Base-by-base conservation (phyloP, 2,797 vertebrate species). In the Falco berigora region DNA sequence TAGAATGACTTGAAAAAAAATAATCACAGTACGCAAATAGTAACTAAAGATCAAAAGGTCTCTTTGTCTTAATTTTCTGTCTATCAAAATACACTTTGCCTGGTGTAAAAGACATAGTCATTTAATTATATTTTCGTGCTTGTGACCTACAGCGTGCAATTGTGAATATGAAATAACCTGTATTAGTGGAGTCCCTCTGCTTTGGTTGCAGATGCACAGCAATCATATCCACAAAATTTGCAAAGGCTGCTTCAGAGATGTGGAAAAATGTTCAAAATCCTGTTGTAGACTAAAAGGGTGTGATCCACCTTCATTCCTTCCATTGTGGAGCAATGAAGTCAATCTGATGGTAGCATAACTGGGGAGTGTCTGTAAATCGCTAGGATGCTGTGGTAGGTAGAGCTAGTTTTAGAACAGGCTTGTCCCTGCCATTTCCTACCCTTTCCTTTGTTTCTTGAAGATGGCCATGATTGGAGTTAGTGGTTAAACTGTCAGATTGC, bases 11-110 rank as follows among this genome's bases (percentile, higher is more conserved):
- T 84, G 71, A 66, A 74, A 72, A 90, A 80, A 75, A 96, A 79
- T 38, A 62, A 90, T 92, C 81, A 83, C 59, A 94, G 42, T 59
- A 85, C 81, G 32, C 18, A 96, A 92, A 82, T 96, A 96, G 91
- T 96, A 96, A 69, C 15, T 77, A 40, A 40, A 92, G 67, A 95
- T 97, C 67, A 95, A 97, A 96, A 92, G 32, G 22, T 87, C 52
- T 32, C 38, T 88, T 72, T 95, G 9, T 53, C 67, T 82, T 77
- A 61, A 47, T 88, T 80, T 89, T 86, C 23, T 83, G 12, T 78
- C 47, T 84, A 16, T 74, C 49, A 78, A 69, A 86, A 80, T 74
- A 42, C 11, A 55, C 12, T 66, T 86, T 53, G 21, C 21, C 34
- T 81, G 14, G 8, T 58, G 4, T 78, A 88, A 79, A 72, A 83